These are phyloP conservation scores for Vannuccia rotundouncinata DNA, from an alignment of 2,888 invertebrate genomes.

Conservation along the genomic window DNA sequence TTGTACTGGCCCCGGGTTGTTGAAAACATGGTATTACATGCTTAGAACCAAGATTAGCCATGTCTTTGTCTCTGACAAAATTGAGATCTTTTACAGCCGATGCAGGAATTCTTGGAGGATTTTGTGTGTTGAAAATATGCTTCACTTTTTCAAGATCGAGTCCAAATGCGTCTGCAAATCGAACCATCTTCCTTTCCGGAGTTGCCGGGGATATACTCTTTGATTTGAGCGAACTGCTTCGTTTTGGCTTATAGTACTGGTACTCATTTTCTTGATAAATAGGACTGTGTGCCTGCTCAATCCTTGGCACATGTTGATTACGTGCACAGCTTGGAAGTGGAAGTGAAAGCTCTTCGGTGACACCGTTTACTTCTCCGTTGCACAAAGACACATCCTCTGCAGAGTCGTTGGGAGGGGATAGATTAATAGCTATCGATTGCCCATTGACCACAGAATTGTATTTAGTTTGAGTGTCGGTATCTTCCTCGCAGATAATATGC, in stretches of 20 bases:
- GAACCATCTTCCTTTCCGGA: constrained; percentile 68
- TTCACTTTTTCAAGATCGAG: constrained; percentile 78
- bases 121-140: constrained; percentile 50
- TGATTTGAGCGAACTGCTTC: constrained; percentile 32
- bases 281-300: background rate
- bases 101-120: constrained; percentile 52
- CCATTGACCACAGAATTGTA: background rate
- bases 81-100: constrained; percentile 49
- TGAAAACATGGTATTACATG: constrained; percentile 65
- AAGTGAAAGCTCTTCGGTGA: no score
- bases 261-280: constrained; percentile 7
- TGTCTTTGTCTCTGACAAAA: constrained; percentile 23
- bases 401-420: background rate
- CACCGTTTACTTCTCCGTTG: background rate
- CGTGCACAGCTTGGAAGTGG: no score
- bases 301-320: background rate
- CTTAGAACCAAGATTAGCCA: constrained; percentile 38
- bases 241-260: constrained; percentile 33
- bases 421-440: background rate
- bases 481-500: background rate
- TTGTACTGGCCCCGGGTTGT: constrained; percentile 69
- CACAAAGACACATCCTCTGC: background rate
- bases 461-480: background rate
- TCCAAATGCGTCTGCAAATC: constrained; percentile 87
- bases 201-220: constrained; percentile 22